Evolutionary conservation across 1,140 invertebrate genomes (phyloP).

Genomic region (Ericerus pela): DNA sequence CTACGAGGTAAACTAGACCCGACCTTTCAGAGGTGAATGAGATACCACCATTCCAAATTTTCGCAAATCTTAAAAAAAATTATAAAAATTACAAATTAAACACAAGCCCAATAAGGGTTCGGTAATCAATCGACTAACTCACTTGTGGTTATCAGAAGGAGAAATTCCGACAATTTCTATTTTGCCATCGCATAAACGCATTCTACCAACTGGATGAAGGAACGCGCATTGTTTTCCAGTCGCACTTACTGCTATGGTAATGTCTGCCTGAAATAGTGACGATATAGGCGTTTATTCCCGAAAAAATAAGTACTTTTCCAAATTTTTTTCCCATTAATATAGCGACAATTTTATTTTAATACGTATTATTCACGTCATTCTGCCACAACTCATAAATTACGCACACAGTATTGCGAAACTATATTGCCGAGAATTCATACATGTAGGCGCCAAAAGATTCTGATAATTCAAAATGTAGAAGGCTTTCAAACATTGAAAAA

Average conservation of each 20-base stretch:
- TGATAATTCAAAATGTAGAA: too few relatives aligned
- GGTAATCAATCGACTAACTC: slow-evolving; percentile 17
- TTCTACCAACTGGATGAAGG: slow-evolving; percentile 63
- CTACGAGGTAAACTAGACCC: slow-evolving; percentile 67
- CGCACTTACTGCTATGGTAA: slow-evolving; percentile 53
- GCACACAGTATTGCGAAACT: too few relatives aligned
- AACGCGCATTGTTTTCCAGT: slow-evolving; percentile 55
- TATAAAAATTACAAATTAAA: neutral
- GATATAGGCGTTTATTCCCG: neutral
- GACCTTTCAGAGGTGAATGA: slow-evolving; percentile 71
- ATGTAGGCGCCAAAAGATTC: too few relatives aligned
- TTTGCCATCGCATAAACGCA: slow-evolving; percentile 65
- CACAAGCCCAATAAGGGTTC: neutral
- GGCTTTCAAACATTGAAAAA: too few relatives aligned
- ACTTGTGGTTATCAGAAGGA: slow-evolving; percentile 54
- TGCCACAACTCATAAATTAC: too few relatives aligned
- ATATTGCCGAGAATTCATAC: too few relatives aligned
- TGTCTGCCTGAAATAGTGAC: slow-evolving; percentile 41
- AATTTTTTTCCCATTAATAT: too few relatives aligned
- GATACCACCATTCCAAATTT: slow-evolving; percentile 81
- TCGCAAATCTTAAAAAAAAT: slow-evolving; percentile 48
- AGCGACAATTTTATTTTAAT: too few relatives aligned
- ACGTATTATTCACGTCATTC: too few relatives aligned
- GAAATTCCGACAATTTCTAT: slow-evolving; percentile 67
- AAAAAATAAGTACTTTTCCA: too few relatives aligned